Base-by-base conservation (phyloP, 2,113 vertebrate genomes). In the Platysternon megacephalum region DNA sequence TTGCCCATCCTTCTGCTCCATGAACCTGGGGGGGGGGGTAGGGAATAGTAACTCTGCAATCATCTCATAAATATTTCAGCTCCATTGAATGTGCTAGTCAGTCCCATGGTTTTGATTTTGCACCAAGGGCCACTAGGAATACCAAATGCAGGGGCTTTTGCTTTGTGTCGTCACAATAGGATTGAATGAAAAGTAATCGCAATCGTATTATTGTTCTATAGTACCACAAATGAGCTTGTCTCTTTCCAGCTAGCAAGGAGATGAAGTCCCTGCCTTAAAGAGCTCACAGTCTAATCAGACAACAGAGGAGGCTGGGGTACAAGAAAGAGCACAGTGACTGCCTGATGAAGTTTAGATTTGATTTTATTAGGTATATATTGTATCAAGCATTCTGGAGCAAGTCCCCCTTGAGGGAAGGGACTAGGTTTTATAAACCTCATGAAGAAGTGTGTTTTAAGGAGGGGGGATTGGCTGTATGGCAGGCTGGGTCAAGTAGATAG, bases 331-430 rank as follows among this genome's bases (percentile, higher is more conserved):
- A 42, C 19, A 4, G 14, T 76, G 21, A 53, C 46, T n/a, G 58
- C 39, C 5, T 26, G 13, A 26, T 79, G 78, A 35, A 82, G 22
- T 2, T 11, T 55, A n/a, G 55, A 2, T 80, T 68, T 74, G 51
- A 53, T 14, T 48, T 72, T 56, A 4, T 24, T 42, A 16, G 0
- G 0, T 42, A n/a, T 9, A 56, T 52, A 24, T 16, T 0, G 1
- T 10, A 3, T 4, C 44, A 26, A 7, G 12, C 85, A 39, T 79
- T 61, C 46, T 44, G 24, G 39, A 80, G 52, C 8, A 72, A n/a
- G 4, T 11, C 9, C 61, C 22, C 16, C 74, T 46, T 21, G 79
- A 79, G 56, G 46, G 26, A 82, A 79, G 13, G 13, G n/a, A 12
- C 32, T 3, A 42, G 78, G 32, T n/a, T 79, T 32, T 0, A 4